Evolutionary conservation across 2,888 invertebrate species (phyloP), one percentile per base, ranked within the genome.

Genomic region (Epinotia bilunana): DNA sequence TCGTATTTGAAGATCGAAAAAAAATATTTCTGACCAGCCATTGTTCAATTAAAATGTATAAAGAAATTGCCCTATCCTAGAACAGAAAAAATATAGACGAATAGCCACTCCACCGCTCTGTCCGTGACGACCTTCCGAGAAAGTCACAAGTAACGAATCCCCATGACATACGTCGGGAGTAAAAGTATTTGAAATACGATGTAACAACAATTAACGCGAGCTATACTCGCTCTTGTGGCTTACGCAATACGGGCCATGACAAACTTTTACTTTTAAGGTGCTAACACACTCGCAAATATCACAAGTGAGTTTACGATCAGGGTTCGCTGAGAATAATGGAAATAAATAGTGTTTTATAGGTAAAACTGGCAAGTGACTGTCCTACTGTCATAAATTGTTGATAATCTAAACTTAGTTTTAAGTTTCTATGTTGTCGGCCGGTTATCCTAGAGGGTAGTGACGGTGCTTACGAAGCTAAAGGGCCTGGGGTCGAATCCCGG

Each of bases 111-210:
- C 73, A 83, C 76, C 23, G n/a, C 72, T 69, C 76, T 77, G 80
- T 83, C 77, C 80, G 79, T 73, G 76, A 78, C 88, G 91, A 91
- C 91, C 91, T 91, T 91, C 90, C 86, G 87, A 85, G 92, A 92
- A 93, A 92, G 92, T 88, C 85, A 81, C 83, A 79, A 80, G 82
- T 79, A 77, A 86, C 86, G 85, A 84, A 82, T 83, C 81, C 83
- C 76, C 74, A 77, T 79, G 71, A 74, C 63, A 70, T 65, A 63
- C 49, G 74, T 33, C 43, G 62, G 57, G 62, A 75, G 80, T 78
- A 80, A 80, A 80, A 80, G 78, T 78, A 79, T 79, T 79, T 79
- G 79, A 79, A 79, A 78, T 71, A 76, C 77, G 72, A 74, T 67
- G 77, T 81, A 78, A 79, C 77, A 76, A 76, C 77, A 79, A 77